Evolutionary conservation across 2,888 invertebrate genomes (phyloP).

Genomic region (Falcaria lacertinaria): DNA sequence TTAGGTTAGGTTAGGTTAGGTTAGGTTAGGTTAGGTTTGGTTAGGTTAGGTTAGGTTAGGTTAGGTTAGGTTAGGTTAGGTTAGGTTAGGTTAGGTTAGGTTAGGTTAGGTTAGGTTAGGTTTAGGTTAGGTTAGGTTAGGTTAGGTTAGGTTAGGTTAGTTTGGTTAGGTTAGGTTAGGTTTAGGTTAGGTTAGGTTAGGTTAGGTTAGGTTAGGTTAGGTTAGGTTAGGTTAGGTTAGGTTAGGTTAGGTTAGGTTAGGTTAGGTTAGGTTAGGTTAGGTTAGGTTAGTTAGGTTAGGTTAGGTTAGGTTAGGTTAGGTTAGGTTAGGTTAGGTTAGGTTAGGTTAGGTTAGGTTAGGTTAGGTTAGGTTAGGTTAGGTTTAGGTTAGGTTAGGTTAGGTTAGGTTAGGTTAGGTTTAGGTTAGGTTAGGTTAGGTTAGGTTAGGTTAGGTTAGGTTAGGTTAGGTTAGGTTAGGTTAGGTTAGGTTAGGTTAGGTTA

Average conservation of each 20-base stretch:
- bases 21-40: constrained; percentile 19
- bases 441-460: too few relatives aligned
- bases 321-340: constrained; percentile 2
- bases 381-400: constrained; percentile 2
- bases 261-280: constrained; percentile 2
- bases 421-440: constrained; percentile 2
- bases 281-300: constrained; percentile 1
- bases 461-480: too few relatives aligned
- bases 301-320: constrained; percentile 2
- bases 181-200: constrained; percentile 1
- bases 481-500: too few relatives aligned
- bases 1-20: constrained; percentile 19
- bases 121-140: too few relatives aligned
- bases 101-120: too few relatives aligned
- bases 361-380: constrained; percentile 2
- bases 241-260: neutral
- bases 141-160: too few relatives aligned
- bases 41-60: constrained; percentile 18
- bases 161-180: neutral
- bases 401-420: constrained; percentile 2
- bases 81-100: neutral
- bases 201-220: constrained; percentile 3
- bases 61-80: constrained; percentile 14
- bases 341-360: constrained; percentile 2
- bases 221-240: constrained; percentile 3